A percentile compares a stretch with the other conserved stretches of the same genome.
phyloP scores from a whole-genome alignment of 2,797 vertebrate species.

The Coendou prehensilis region DNA sequence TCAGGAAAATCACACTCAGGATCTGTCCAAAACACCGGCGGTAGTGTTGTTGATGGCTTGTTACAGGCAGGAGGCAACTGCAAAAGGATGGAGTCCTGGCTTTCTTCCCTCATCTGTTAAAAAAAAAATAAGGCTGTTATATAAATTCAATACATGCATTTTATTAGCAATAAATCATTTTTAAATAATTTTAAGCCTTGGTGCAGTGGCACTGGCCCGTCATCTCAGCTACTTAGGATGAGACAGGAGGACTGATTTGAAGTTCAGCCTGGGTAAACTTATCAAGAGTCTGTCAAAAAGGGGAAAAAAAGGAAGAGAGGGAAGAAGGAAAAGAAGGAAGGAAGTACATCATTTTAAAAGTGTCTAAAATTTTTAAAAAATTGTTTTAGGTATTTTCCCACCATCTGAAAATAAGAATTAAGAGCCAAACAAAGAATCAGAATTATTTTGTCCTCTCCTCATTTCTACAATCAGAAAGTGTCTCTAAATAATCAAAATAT shows the following conservation, averaged over 20 bases:
- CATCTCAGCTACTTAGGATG: background rate
- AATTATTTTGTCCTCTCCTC: constrained; percentile 50
- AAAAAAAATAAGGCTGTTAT: constrained; percentile 74
- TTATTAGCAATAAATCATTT: constrained; percentile 34
- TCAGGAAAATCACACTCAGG: constrained; percentile 77
- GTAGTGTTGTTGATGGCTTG: constrained; percentile 80
- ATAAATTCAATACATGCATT: constrained; percentile 30
- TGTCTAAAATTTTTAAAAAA: constrained; percentile 35
- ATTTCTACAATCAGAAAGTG: constrained; percentile 54
- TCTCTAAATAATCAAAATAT: constrained; percentile 67
- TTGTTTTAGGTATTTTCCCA: constrained; percentile 43
- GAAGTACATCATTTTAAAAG: background rate
- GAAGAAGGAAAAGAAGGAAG: background rate
- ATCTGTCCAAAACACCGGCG: constrained; percentile 80
- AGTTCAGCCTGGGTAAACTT: background rate
- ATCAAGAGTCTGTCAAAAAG: background rate
- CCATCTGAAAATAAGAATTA: constrained; percentile 61
- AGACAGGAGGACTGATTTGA: background rate
- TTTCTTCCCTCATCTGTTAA: constrained; percentile 94
- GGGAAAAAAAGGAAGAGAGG: no score
- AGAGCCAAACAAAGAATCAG: constrained; percentile 58
- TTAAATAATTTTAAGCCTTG: background rate
- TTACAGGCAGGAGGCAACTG: constrained; percentile 94
- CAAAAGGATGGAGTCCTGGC: constrained; percentile 93
- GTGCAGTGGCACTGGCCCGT: background rate